Evolutionary conservation across 2,888 invertebrate genomes (phyloP).

Genomic region (Lacanobia oleracea): DNA sequence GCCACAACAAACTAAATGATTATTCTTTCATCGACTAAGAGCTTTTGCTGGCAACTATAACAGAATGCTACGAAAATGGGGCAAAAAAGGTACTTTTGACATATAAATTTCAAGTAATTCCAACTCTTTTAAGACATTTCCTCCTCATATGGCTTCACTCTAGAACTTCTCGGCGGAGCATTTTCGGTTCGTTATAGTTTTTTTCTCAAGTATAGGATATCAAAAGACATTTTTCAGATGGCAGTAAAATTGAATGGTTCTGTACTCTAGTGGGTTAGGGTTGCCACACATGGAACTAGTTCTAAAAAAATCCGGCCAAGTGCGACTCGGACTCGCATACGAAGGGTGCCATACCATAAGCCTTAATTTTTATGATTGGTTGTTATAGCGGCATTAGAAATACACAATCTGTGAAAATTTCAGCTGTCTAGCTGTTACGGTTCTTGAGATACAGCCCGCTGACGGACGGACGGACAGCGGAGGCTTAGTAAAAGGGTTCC

Average conservation of each 20-base stretch:
- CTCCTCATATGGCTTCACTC: not conserved
- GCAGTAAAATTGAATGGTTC: slow-evolving; percentile 69
- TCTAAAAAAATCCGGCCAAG: too few relatives aligned
- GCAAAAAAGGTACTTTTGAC: slow-evolving; percentile 19
- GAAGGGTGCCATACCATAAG: too few relatives aligned
- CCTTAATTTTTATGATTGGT: too few relatives aligned
- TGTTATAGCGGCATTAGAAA: too few relatives aligned
- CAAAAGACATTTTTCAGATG: slow-evolving; percentile 63
- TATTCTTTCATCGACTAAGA: slow-evolving; percentile 62
- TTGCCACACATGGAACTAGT: slow-evolving; percentile 17
- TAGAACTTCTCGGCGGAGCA: not conserved
- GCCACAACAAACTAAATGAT: slow-evolving; percentile 52
- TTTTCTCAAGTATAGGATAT: slow-evolving; percentile 31
- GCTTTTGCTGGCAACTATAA: slow-evolving; percentile 53
- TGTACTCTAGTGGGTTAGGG: slow-evolving; percentile 56
- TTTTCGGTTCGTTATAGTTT: slow-evolving; percentile 9
- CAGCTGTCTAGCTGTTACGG: too few relatives aligned
- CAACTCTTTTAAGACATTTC: slow-evolving; percentile 6
- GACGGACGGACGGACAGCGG: too few relatives aligned
- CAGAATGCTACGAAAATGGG: slow-evolving; percentile 47
- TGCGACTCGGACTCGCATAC: too few relatives aligned
- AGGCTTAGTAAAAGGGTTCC: too few relatives aligned
- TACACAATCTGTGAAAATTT: too few relatives aligned
- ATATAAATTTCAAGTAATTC: slow-evolving; percentile 27
- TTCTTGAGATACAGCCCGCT: too few relatives aligned